Base-by-base conservation (phyloP, 2,797 vertebrate species). In the Zenarchopterus dispar region DNA sequence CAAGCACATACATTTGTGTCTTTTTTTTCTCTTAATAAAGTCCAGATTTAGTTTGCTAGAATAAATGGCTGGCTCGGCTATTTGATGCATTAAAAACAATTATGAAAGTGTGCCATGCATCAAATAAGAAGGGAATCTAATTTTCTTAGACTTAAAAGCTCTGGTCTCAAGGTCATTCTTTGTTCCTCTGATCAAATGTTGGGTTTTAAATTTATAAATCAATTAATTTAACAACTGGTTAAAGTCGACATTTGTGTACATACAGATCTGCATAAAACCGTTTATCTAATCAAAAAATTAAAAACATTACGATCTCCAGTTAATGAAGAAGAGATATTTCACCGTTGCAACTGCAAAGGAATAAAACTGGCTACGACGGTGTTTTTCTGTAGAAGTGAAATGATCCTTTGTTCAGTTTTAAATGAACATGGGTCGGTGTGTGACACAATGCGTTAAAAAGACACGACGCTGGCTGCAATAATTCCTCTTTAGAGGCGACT, bases 101-200 rank as follows among this genome's bases (percentile, higher is more conserved):
- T 66, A 51, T 49, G 62, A 66, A 56, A 44, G 47, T 44, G 50
- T 31, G 16, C 31, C 46, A 57, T 66, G 54, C 47, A 51, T 57
- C 54, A 66, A 57, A 51, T 10, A 39, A 22, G 26, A 56, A 13
- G 28, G 19, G 28, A 66, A 66, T 66, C 54, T 6, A 23, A 57
- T 66, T 66, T 56, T 11, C 23, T 56, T 22, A 13, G 13, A 58
- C 44, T 63, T 42, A 55, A 36, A 49, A 59, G 56, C 50, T 48
- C 22, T 41, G 28, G 24, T 44, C 39, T 49, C 47, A 57, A 66
- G 63, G 63, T 57, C 47, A 33, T 48, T n/a, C 13, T 39, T 5
- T 39, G 45, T 46, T 56, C 52, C 36, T 52, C 52, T 43, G 41
- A 41, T 22, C 24, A 46, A 54, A 63, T 41, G 45, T 16, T 28